These are phyloP conservation scores for Phrynocephalus forsythii DNA, from an alignment of 2,797 vertebrate genomes.

Conservation along the genomic window DNA sequence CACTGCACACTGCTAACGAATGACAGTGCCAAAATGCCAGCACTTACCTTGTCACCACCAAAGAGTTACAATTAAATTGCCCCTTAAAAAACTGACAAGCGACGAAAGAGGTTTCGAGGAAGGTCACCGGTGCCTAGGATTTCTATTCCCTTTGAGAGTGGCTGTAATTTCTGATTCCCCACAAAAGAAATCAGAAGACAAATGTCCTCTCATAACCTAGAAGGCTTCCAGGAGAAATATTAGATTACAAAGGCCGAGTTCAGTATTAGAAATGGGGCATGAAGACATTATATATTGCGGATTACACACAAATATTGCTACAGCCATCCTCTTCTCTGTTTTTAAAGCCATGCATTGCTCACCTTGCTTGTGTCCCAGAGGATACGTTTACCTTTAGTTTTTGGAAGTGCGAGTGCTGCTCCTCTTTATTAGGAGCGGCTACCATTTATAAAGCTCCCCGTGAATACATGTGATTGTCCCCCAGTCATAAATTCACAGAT, in stretches of 20 bases:
- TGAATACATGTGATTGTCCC: constrained; percentile 18
- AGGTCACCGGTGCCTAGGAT: constrained; percentile 82
- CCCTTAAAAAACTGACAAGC: constrained; percentile 79
- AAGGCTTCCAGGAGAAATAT: constrained; percentile 67
- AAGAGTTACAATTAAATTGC: constrained; percentile 79
- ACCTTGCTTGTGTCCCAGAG: constrained; percentile 37
- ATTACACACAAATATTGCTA: constrained; percentile 51
- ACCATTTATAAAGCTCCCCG: constrained; percentile 36
- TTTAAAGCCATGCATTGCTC: constrained; percentile 3
- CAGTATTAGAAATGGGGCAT: constrained; percentile 59
- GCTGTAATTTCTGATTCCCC: constrained; percentile 75
- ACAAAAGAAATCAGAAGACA: constrained; percentile 81
- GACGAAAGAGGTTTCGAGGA: constrained; percentile 88
- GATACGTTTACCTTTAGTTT: not conserved
- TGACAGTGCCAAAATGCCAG: constrained; percentile 78
- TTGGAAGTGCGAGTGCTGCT: constrained; percentile 1
- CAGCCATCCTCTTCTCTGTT: constrained; percentile 39
- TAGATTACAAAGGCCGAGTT: constrained; percentile 63
- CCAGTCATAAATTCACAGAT: constrained; percentile 62
- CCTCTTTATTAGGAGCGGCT: constrained; percentile 52
- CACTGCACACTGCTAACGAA: constrained; percentile 76
- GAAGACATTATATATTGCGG: constrained; percentile 50
- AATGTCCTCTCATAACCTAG: constrained; percentile 79
- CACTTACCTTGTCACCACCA: constrained; percentile 79
- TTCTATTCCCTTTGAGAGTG: constrained; percentile 73